A percentile compares a stretch with the other conserved stretches of the same genome.
These are phyloP conservation scores for Synanthedon tipuliformis DNA, from an alignment of 2,888 invertebrate species.

Conservation along the genomic window DNA sequence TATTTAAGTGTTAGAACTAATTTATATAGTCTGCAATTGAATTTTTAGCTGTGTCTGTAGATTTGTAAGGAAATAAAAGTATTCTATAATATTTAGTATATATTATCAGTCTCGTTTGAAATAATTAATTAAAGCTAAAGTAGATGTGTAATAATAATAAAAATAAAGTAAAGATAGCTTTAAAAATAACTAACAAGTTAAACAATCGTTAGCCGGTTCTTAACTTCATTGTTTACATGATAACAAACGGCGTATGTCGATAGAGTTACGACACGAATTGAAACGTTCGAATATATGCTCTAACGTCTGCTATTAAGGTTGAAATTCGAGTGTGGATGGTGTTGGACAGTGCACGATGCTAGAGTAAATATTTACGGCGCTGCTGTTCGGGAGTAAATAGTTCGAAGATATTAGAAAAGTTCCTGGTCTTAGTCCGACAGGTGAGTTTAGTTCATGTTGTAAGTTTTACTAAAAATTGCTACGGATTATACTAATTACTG, in stretches of 20 bases:
- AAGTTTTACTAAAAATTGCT: no score
- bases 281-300: constrained; percentile 8
- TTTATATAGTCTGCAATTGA: no score
- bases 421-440: not conserved
- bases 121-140: not conserved
- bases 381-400: constrained; percentile 6
- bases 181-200: constrained; percentile 41
- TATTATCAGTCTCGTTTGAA: not conserved
- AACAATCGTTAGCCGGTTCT: constrained; percentile 34
- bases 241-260: constrained; percentile 23
- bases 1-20: not conserved
- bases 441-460: not conserved
- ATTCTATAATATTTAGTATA: no score
- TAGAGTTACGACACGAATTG: constrained; percentile 15
- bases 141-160: no score
- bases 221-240: constrained; percentile 24
- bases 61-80: no score
- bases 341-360: constrained; percentile 8
- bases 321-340: constrained; percentile 10
- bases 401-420: not conserved
- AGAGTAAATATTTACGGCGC: constrained; percentile 25
- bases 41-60: no score
- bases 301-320: constrained; percentile 11
- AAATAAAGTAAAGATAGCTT: constrained; percentile 10
- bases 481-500: no score